These are phyloP conservation scores for Mesocricetus auratus DNA, from an alignment of 2,113 vertebrate genomes.

Conservation along the genomic window DNA sequence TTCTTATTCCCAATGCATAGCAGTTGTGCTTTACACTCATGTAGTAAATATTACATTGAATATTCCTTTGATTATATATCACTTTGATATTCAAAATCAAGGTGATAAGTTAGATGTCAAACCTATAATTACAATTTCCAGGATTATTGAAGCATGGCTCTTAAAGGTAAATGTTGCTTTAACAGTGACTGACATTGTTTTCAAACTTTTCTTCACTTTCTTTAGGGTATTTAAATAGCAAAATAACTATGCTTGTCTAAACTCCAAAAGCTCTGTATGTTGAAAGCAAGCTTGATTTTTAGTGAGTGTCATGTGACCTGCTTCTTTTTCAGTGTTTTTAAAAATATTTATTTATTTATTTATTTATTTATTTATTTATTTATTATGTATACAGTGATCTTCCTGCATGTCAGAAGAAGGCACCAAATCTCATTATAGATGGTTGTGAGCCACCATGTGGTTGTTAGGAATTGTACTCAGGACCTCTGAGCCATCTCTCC, in stretches of 20 bases:
- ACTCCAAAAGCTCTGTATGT: neutral
- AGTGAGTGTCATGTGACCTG: neutral
- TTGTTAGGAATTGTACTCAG: no score
- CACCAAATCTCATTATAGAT: no score
- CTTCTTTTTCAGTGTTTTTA: neutral
- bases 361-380: no score
- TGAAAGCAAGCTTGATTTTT: neutral
- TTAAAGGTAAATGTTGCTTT: conserved; percentile 8
- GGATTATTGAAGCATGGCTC: neutral
- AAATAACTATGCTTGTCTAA: neutral
- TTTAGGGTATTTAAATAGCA: neutral
- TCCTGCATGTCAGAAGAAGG: no score
- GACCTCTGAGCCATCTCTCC: no score
- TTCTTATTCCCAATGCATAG: neutral
- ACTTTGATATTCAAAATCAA: conserved; percentile 32
- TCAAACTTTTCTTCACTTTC: neutral
- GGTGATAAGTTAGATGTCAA: conserved; percentile 3
- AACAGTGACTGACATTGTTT: neutral
- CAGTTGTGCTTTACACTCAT: neutral
- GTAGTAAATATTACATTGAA: neutral
- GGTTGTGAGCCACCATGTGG: no score
- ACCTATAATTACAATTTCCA: conserved; percentile 33
- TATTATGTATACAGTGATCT: no score
- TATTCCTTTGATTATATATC: conserved; percentile 9
- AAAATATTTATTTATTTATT: no score